Conservation (phyloP, 2,797 vertebrate genomes). For the Gymnopithys bicolor region DNA sequence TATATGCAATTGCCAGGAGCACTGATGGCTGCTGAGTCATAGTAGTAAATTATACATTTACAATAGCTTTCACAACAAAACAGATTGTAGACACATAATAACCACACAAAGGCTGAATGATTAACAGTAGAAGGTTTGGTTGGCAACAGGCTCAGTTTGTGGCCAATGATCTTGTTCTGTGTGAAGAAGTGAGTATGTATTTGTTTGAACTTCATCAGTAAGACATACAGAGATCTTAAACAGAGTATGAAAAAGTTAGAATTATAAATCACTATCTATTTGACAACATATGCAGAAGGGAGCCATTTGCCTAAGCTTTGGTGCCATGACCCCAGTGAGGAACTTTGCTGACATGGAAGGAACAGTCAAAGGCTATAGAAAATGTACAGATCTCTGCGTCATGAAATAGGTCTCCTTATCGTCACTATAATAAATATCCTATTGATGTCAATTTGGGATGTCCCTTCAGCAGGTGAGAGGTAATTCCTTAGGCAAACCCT, state of each 20-base stretch:
- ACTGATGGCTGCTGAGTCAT: neutral
- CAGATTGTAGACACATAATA: neutral
- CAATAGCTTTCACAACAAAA: neutral
- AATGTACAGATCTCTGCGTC: neutral
- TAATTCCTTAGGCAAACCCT: neutral
- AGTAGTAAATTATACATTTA: neutral
- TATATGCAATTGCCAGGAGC: neutral
- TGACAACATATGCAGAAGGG: neutral
- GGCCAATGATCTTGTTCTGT: neutral
- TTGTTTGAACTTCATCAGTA: neutral
- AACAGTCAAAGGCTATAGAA: neutral
- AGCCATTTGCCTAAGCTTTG: neutral
- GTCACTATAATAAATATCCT: neutral
- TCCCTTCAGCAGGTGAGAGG: neutral
- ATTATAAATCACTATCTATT: neutral
- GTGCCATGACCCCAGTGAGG: neutral
- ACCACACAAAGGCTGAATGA: neutral
- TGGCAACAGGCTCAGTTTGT: neutral
- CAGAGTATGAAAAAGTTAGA: neutral
- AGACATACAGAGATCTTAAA: fast-evolving
- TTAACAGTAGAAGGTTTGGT: neutral
- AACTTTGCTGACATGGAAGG: neutral
- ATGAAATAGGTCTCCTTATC: neutral
- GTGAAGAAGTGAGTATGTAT: neutral
- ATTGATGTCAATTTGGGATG: neutral